Base-by-base conservation (phyloP, 2,113 vertebrate genomes). In the Bufo gargarizans region DNA sequence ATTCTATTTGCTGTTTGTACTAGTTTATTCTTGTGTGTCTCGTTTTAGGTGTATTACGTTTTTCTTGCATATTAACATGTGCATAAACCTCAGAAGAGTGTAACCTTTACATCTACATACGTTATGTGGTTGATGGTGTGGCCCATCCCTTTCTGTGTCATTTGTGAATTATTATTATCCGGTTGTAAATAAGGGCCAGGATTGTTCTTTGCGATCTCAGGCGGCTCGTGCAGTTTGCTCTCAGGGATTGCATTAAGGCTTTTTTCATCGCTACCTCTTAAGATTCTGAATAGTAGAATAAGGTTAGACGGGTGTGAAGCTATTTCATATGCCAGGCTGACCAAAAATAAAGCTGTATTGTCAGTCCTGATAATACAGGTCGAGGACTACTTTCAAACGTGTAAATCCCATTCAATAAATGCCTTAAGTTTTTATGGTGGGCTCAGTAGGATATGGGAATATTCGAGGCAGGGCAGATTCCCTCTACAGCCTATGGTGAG, bases 301-400 rank as follows among this genome's bases (percentile, higher is more conserved):
- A 33, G 20, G 49, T 85, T 85, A 76, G 69, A 14, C 74, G 83
- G 22, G 82, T 67, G 45, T 49, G 22, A 72, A 85, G 69, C 17
- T 22, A 85, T 58, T 14, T 74, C 14, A 19, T 85, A 85, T 33
- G 53, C 65, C 47, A 84, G 47, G 67, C 65, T 71, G 61, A 71
- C 43, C 82, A 71, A 85, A 59, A 16, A 85, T 85, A 85, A 85
- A 85, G 67, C 45, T 10, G 22, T 20, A 74, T 85, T 76, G n/a
- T 74, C 16, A 12, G 22, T 58, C 22, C 6, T 45, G 50, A 17
- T 55, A 74, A 74, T 76, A 59, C 69, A 43, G 82, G 61, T 84
- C 17, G 49, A 71, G 63, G 2, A 22, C 82, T 55, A 49, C 47
- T 49, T 84, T 84, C 47, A 84, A 17, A 74, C n/a, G 67, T 76